Evolutionary conservation across 2,888 invertebrate genomes (phyloP).

Genomic region (Microdon myrmicae): DNA sequence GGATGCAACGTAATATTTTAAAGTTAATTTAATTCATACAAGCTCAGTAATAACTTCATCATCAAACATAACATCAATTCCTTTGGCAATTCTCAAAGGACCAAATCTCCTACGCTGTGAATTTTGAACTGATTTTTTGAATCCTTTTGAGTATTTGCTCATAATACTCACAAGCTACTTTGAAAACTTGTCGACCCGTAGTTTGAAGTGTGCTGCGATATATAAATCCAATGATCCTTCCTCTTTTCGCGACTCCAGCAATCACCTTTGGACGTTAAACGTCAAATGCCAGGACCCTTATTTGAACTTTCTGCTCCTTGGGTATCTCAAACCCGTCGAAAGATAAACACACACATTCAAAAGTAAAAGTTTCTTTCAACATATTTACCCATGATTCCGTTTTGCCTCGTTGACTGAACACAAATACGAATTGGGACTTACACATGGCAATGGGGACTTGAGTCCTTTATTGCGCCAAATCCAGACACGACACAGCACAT

Average conservation of each 20-base stretch:
- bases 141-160: constrained; percentile 25
- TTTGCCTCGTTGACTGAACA: constrained; percentile 47
- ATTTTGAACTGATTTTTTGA: constrained; percentile 24
- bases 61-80: no score
- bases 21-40: no score
- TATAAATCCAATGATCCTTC: constrained; percentile 44
- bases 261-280: constrained; percentile 45
- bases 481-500: constrained; percentile 9
- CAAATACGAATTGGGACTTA: constrained; percentile 52
- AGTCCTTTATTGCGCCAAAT: constrained; percentile 24
- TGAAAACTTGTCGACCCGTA: constrained; percentile 18
- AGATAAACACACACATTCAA: constrained; percentile 44
- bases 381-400: constrained; percentile 46
- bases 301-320: constrained; percentile 9
- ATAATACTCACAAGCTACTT: constrained; percentile 19
- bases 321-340: background rate
- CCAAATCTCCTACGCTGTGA: no score
- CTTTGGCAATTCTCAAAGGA: no score
- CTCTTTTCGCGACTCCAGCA: constrained; percentile 44
- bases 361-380: constrained; percentile 43
- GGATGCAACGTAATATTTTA: no score
- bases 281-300: constrained; percentile 28
- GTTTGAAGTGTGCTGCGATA: background rate
- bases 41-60: no score
- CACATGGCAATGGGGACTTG: constrained; percentile 37